These are phyloP conservation scores for Typhlichthys subterraneus DNA, from an alignment of 2,797 vertebrate genomes.

Conservation along the genomic window DNA sequence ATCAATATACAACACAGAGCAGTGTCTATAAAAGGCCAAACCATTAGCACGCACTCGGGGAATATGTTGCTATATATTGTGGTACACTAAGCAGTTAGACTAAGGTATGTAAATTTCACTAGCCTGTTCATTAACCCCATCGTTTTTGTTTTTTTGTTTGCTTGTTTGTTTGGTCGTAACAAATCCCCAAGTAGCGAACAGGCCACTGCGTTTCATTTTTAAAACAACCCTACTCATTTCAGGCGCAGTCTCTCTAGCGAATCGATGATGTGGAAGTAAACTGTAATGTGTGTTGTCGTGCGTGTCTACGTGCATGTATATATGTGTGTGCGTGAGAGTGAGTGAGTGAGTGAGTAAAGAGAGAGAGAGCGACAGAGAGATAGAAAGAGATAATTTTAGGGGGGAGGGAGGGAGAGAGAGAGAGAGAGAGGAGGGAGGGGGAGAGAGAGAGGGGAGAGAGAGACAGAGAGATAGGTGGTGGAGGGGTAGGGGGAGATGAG, in stretches of 20 bases:
- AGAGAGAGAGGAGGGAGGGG: neutral
- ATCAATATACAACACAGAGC: slow-evolving; percentile 26
- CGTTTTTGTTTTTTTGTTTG: slow-evolving; percentile 17
- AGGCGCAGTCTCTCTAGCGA: slow-evolving; percentile 46
- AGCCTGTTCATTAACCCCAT: slow-evolving; percentile 49
- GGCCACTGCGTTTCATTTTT: slow-evolving; percentile 7
- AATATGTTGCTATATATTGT: slow-evolving; percentile 26
- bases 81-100: slow-evolving; percentile 12
- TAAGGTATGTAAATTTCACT: slow-evolving; percentile 24
- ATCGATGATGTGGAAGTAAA: slow-evolving; percentile 52
- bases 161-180: neutral
- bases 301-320: slow-evolving; percentile 12
- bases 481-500: neutral
- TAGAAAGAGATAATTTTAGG: neutral
- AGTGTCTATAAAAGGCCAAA: slow-evolving; percentile 24
- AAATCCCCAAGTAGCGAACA: slow-evolving; percentile 15
- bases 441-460: neutral
- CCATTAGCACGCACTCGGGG: slow-evolving; percentile 27
- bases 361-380: neutral
- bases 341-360: neutral
- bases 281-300: slow-evolving; percentile 24
- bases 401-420: neutral
- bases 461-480: neutral
- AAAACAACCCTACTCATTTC: slow-evolving; percentile 34
- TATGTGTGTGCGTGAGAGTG: neutral